Base-by-base conservation (phyloP, 2,113 vertebrate genomes). In the Raja brachyura region DNA sequence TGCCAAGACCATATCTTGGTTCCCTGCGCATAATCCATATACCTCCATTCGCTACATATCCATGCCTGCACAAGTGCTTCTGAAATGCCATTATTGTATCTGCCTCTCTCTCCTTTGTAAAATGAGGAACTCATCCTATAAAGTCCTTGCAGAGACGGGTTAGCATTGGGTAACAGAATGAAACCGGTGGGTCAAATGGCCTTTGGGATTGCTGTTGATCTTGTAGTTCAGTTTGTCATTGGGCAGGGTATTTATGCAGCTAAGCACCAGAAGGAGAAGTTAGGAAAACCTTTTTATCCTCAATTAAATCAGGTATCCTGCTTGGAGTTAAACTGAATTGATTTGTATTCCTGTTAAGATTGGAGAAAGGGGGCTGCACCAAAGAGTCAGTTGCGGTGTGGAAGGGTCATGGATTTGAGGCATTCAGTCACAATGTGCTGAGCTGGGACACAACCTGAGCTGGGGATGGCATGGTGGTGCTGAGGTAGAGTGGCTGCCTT, bases 341-440 rank as follows among this genome's bases (percentile, higher is more conserved):
- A 86, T 86, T 86, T 28, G n/a, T 28, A 63, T 86, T 61, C 59
- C 28, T 28, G 61, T 11, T 86, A 59, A 85, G 81, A 28, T 31
- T n/a, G 25, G 59, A 86, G 59, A 63, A 28, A 63, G 61, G 83
- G 83, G 63, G 13, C 83, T 86, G 28, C 28, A 31, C 59, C 28
- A 22, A 63, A 86, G 28, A 28, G 83, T 63, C 83, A 63, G 56
- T 63, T 59, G 31, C n/a, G 61, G 59, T 63, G 28, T 28, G n/a
- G 56, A 86, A 61, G 1, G 7, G 83, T 63, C 61, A 63, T n/a
- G n/a, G n/a, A n/a, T n/a, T n/a, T 86, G 83, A n/a, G 25, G 28
- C 59, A 10, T 86, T 63, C 83, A 63, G 61, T 86, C 59, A 86
- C 83, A 86, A 86, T 86, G 13, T 86, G 83, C 59, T 86, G 83